A percentile compares a stretch with the other conserved stretches of the same genome.
Evolutionary conservation across 92 coral and sea anemone genomes (phyloP).

Genomic region (Epizoanthus stellaris): DNA sequence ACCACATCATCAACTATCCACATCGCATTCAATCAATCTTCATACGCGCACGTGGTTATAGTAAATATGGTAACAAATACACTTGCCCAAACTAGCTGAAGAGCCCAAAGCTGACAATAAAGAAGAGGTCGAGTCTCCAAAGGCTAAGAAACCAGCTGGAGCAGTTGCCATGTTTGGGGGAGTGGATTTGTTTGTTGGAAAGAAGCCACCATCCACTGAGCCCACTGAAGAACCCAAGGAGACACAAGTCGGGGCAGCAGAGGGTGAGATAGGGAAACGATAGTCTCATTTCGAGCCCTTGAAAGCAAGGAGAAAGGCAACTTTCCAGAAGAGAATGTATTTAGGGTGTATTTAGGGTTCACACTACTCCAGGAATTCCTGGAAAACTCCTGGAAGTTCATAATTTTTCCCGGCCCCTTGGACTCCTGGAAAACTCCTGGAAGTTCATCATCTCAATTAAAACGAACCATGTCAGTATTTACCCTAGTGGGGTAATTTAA

Average conservation of each 20-base stretch:
- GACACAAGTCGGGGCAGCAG: conserved; percentile 35
- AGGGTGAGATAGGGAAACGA: conserved; percentile 18
- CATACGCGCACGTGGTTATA: neutral
- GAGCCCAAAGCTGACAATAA: conserved; percentile 50
- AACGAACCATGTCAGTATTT: too few species aligned
- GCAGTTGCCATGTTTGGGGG: conserved; percentile 98
- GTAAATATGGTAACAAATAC: conserved; percentile 3
- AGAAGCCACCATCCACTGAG: conserved; percentile 11
- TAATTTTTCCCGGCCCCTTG: too few species aligned
- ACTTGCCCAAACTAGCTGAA: conserved; percentile 27
- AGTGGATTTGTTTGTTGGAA: conserved; percentile 84
- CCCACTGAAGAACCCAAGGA: conserved; percentile 1
- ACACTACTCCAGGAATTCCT: too few species aligned
- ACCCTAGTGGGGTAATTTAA: too few species aligned
- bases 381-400: too few species aligned
- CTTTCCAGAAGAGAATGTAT: too few species aligned
- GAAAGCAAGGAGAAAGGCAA: too few species aligned
- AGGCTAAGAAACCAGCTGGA: conserved; percentile 84
- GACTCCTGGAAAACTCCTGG: too few species aligned
- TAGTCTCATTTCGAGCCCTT: too few species aligned
- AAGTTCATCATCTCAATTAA: too few species aligned
- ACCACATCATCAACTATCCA: neutral
- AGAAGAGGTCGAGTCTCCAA: conserved; percentile 52
- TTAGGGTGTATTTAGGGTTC: too few species aligned
- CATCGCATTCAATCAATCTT: neutral